Conservation (phyloP, 92 coral and sea anemone species). For the Umimayanthus chanpuru region DNA sequence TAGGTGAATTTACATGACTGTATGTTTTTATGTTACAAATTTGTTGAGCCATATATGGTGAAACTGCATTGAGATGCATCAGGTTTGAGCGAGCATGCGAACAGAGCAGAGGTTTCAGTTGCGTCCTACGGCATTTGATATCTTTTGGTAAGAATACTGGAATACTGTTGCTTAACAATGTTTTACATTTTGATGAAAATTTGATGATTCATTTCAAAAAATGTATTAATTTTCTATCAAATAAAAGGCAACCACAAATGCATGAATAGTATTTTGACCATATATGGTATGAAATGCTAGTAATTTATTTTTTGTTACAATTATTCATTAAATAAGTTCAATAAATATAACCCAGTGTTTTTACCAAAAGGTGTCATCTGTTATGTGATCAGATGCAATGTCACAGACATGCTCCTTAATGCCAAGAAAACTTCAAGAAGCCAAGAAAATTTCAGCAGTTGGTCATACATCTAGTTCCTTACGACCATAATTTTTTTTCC, state of each 20-base stretch:
- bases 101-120: slow-evolving; percentile 33
- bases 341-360: neutral
- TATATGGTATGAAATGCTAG: slow-evolving; percentile 25
- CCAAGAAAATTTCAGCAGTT: too few relatives aligned
- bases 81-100: neutral
- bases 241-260: neutral
- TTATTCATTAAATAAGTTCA: neutral
- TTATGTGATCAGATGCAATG: neutral
- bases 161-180: neutral
- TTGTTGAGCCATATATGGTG: slow-evolving; percentile 38
- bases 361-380: slow-evolving; percentile 34
- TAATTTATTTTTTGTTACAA: neutral
- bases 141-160: slow-evolving; percentile 31
- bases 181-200: too few relatives aligned
- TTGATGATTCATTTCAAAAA: neutral
- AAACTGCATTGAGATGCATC: slow-evolving; percentile 36
- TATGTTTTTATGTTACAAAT: neutral
- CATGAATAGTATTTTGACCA: slow-evolving; percentile 46
- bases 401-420: neutral
- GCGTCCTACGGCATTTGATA: neutral
- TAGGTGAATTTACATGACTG: neutral
- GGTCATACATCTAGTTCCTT: too few relatives aligned
- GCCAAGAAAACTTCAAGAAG: too few relatives aligned
- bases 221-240: too few relatives aligned
- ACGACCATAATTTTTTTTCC: too few relatives aligned